Evolutionary conservation across 2,797 vertebrate genomes (phyloP), one percentile per base, ranked within the genome.

Genomic region (Tadarida brasiliensis): DNA sequence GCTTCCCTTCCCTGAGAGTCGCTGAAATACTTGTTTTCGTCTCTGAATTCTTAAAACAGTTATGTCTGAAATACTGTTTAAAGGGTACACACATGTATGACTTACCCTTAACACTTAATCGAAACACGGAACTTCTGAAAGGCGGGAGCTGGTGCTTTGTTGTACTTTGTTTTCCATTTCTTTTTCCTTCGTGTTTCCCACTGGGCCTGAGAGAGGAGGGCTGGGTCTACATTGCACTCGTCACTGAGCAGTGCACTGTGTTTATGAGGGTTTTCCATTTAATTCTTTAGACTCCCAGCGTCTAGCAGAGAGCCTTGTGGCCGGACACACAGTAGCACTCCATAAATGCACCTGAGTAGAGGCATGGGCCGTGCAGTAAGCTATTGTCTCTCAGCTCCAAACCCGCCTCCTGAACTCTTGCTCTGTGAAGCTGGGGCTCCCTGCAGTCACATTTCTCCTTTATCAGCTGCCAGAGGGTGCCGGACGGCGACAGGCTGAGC

Each of bases 91-190:
- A 51, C 68, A 30, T 10, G 17, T 56, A 24, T 56, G 8, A n/a
- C 33, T 54, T 70, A 54, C 56, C 19, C 17, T 3, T 0, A n/a
- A 47, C 17, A 67, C 44, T 65, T 83, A 68, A 68, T 39, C 11
- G 44, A 68, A 76, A 87, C 6, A 54, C 30, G 28, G 33, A 30
- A 61, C 24, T 67, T 26, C 20, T 26, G n/a, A 51, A 54, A 90
- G 35, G 22, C 67, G 84, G 56, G 26, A 78, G 39, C 20, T 57
- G 1, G n/a, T 30, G 65, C 85, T 78, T 51, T 39, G 20, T 87
- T 87, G 19, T 47, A 33, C 73, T 93, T 87, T 59, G 26, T 35
- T 90, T 90, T 89, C 24, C n/a, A 44, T 56, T 87, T 71, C 47
- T 28, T 35, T 82, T 93, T 28, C 47, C 26, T 33, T 91, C 80